Percentiles rank a stretch among this genome's conserved stretches.
Evolutionary conservation across 2,888 invertebrate genomes (phyloP).

Genomic region (Epirrhoe tristata): DNA sequence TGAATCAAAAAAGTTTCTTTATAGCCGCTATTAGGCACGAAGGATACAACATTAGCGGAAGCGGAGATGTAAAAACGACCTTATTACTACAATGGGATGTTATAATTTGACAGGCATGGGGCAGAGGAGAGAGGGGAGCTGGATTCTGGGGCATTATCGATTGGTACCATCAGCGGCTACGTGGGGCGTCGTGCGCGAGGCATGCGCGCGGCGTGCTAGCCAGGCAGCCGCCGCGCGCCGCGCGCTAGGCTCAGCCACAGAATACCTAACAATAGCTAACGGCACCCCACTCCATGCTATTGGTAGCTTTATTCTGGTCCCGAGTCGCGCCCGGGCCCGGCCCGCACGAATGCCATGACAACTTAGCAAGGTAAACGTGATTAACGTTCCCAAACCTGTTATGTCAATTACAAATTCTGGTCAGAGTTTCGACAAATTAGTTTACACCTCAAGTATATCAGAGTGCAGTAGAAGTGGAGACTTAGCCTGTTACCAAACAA

Average conservation of each 20-base stretch:
- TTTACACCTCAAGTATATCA: constrained; percentile 18
- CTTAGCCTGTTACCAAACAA: not conserved
- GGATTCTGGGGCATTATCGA: constrained; percentile 81
- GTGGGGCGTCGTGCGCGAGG: constrained; percentile 70
- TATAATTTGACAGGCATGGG: constrained; percentile 77
- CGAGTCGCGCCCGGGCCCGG: constrained; percentile 30
- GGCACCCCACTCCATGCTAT: constrained; percentile 30
- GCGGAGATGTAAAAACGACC: constrained; percentile 74
- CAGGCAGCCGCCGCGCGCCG: constrained; percentile 25
- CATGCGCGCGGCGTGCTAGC: constrained; percentile 44
- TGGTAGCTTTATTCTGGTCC: constrained; percentile 28
- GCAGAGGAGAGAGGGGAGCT: constrained; percentile 71
- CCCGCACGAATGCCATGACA: constrained; percentile 42
- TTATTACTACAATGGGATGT: constrained; percentile 78
- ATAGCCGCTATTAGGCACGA: constrained; percentile 73
- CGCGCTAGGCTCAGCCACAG: constrained; percentile 37
- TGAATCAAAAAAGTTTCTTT: constrained; percentile 69
- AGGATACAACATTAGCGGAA: constrained; percentile 65
- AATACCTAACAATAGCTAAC: constrained; percentile 31
- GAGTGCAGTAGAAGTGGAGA: constrained; percentile 1
- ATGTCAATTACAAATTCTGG: constrained; percentile 40
- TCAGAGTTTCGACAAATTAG: constrained; percentile 39
- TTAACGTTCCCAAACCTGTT: constrained; percentile 45
- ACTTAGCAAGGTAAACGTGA: constrained; percentile 42
- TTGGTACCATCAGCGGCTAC: constrained; percentile 77